Base-by-base conservation (phyloP, 2,888 invertebrate genomes). In the Quadriops clusia region DNA sequence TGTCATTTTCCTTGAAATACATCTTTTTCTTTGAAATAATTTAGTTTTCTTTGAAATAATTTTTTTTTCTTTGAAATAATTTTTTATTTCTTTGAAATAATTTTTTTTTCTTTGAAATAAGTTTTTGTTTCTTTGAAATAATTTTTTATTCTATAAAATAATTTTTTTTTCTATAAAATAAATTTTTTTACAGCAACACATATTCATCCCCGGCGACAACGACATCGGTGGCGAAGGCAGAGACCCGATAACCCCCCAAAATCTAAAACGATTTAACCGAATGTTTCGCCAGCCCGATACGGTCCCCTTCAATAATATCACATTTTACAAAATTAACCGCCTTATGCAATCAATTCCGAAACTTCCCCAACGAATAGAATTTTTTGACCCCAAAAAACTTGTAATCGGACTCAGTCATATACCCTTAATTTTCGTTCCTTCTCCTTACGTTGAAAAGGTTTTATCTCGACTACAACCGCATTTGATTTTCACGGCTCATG, bases 161-260 rank as follows among this genome's bases (percentile, higher is more conserved):
- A n/a, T n/a, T n/a, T n/a, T n/a, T n/a, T n/a, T n/a, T n/a, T n/a
- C n/a, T n/a, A n/a, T n/a, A n/a, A n/a, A n/a, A n/a, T n/a, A n/a
- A n/a, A n/a, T n/a, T n/a, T n/a, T n/a, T n/a, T n/a, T n/a, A n/a
- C n/a, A n/a, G n/a, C 59, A 83, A 82, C 72, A 73, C 61, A 67
- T 95, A 30, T 91, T 82, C 69, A 60, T 95, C 38, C 87, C 94
- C 11, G 97, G 97, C 4, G 97, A 97, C 57, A 97, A 97, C 61
- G 97, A 97, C 54, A 87, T 97, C 34, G 97, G 95, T 5, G 95
- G 97, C 8, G 95, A 97, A 61, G 77, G 63, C 28, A 51, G 71
- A 37, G 78, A 81, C 47, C 69, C 72, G 20, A 72, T 86, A 22
- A 74, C 72, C 12, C 60, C 64, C 24, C 58, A 70, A n/a, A 86